phyloP scores from a whole-genome alignment of 2,888 invertebrate genomes.

The Ophioninae sp. region DNA sequence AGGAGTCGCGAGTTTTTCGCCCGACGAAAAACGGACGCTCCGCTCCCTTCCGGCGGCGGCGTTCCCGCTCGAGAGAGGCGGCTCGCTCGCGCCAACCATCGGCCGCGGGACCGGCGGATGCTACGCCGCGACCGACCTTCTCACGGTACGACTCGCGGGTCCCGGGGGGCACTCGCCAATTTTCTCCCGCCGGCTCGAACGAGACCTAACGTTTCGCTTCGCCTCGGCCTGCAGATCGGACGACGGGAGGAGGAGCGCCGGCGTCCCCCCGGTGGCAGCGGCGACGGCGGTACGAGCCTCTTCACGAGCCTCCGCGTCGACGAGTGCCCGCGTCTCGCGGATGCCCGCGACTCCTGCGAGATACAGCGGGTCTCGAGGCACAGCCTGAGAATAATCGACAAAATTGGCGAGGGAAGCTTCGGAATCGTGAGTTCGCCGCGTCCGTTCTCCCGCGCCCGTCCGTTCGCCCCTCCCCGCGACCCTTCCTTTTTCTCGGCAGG shows the following conservation, averaged over 20 bases:
- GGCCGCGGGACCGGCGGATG: slow-evolving; percentile 83
- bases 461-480: neutral
- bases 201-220: too few relatives aligned
- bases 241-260: slow-evolving; percentile 84
- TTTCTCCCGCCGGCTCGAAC: neutral
- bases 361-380: slow-evolving; percentile 87
- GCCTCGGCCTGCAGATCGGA: slow-evolving; percentile 81
- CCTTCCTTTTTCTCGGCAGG: slow-evolving; percentile 74
- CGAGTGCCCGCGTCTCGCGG: slow-evolving; percentile 81
- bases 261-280: neutral
- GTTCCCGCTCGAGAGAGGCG: slow-evolving; percentile 72
- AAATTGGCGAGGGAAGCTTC: slow-evolving; percentile 93
- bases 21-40: slow-evolving; percentile 81
- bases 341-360: slow-evolving; percentile 70
- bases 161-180: too few relatives aligned
- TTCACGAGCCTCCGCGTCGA: slow-evolving; percentile 89
- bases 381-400: slow-evolving; percentile 91
- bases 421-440: slow-evolving; percentile 86
- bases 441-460: neutral
- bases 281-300: slow-evolving; percentile 86
- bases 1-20: slow-evolving; percentile 82
- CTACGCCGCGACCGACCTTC: slow-evolving; percentile 91
- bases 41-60: slow-evolving; percentile 67
- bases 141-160: slow-evolving; percentile 84
- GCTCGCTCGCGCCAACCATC: slow-evolving; percentile 65